These are phyloP conservation scores for Saturnia japonica DNA, from an alignment of 2,888 invertebrate species.

Conservation along the genomic window DNA sequence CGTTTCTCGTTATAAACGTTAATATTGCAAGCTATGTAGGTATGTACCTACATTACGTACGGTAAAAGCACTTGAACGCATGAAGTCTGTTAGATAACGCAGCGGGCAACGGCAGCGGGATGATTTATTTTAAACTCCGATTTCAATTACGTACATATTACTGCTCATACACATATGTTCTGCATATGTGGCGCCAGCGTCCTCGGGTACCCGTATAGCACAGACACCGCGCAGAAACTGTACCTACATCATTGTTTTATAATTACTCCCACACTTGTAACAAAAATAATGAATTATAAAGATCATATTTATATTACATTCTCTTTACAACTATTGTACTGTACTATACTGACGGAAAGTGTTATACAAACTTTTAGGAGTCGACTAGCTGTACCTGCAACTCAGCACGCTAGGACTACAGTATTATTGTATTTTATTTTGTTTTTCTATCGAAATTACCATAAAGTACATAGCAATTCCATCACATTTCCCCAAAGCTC, in stretches of 20 bases:
- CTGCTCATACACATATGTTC: constrained; percentile 65
- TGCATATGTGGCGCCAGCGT: constrained; percentile 73
- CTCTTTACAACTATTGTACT: background rate
- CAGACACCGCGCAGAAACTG: constrained; percentile 49
- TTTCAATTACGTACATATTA: constrained; percentile 51
- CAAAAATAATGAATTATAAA: constrained; percentile 24
- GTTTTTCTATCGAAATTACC: background rate
- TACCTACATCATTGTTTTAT: constrained; percentile 59
- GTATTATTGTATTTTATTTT: background rate
- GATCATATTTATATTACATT: background rate
- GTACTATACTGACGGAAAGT: background rate
- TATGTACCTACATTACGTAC: constrained; percentile 22
- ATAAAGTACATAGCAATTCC: background rate
- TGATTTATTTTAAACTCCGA: constrained; percentile 66
- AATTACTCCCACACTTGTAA: constrained; percentile 37
- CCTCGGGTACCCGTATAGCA: constrained; percentile 57
- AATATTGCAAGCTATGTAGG: background rate
- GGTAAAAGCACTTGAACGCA: constrained; percentile 56
- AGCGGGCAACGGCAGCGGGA: constrained; percentile 43
- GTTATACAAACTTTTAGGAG: background rate
- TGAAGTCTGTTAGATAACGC: constrained; percentile 54
- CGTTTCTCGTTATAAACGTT: background rate
- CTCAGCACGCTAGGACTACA: background rate
- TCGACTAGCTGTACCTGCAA: background rate
- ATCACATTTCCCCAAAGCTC: no score